Conservation (phyloP, 1,140 invertebrate species). For the Drosophila arizonae region DNA sequence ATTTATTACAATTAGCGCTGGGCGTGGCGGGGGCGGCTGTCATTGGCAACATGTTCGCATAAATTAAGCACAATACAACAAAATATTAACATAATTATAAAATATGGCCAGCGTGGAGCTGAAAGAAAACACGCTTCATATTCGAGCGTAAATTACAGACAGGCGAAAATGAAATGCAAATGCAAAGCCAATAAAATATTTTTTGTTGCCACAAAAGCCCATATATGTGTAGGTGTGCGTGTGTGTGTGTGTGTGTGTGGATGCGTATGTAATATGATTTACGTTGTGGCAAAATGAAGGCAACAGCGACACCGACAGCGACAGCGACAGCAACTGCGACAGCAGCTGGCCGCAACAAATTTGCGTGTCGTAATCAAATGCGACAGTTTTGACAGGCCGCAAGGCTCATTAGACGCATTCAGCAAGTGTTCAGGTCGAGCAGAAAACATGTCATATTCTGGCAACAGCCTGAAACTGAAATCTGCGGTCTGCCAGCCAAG, state of each 20-base stretch:
- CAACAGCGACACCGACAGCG: conserved; percentile 39
- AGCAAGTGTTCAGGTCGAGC: conserved; percentile 7
- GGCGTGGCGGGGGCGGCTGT: conserved; percentile 6
- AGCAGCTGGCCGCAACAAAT: conserved; percentile 47
- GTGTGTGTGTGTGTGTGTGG: conserved; percentile 6
- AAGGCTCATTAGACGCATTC: conserved; percentile 60
- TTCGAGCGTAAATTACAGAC: conserved; percentile 31
- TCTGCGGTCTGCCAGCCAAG: too few species aligned
- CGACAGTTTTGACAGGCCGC: conserved; percentile 74
- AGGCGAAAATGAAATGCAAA: conserved; percentile 59
- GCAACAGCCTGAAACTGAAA: not conserved
- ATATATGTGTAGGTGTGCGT: not conserved
- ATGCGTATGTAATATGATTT: conserved; percentile 63
- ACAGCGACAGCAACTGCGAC: conserved; percentile 16
- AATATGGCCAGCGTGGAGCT: conserved; percentile 25
- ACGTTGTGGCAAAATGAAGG: conserved; percentile 65
- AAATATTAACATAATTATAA: conserved; percentile 77
- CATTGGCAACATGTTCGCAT: conserved; percentile 62
- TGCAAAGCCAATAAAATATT: conserved; percentile 70
- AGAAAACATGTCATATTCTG: not conserved
- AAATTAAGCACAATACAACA: conserved; percentile 64
- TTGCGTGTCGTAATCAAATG: conserved; percentile 76
- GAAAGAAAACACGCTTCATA: conserved; percentile 21
- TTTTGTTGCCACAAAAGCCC: conserved; percentile 21
- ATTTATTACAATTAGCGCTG: conserved; percentile 35